Base-by-base conservation (phyloP, 2,797 vertebrate genomes). In the Cichlasoma orientale region DNA sequence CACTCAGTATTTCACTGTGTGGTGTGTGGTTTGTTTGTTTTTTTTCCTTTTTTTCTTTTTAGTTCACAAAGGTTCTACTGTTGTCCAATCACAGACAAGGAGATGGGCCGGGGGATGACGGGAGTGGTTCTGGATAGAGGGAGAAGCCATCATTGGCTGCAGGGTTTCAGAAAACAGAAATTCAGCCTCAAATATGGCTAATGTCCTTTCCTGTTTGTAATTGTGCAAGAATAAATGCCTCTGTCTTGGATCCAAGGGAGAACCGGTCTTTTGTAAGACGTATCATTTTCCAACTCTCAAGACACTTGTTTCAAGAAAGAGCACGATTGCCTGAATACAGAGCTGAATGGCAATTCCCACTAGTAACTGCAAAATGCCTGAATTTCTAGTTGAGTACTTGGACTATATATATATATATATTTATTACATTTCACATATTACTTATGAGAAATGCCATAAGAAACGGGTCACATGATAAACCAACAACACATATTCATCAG, bases 191-290 rank as follows among this genome's bases (percentile, higher is more conserved):
- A 85, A 80, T 83, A 81, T 82, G 86, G 88, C 92, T 80, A 29
- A 63, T 78, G 86, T 93, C 85, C 58, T 77, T 84, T 92, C 88
- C 87, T 85, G 89, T 88, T 90, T 89, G 54, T 72, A 89, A 88
- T 95, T 95, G 93, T 95, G 94, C 93, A 91, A 93, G 89, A 90
- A 89, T 89, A 83, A 90, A 92, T 93, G 88, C 87, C 88, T 92
- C 86, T 90, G 90, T 90, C 85, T 79, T 90, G 91, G 90, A 92
- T 90, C 84, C 83, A 85, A 89, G 90, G 92, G 90, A 89, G 90
- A 86, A 89, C 86, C 82, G 31, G 86, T 89, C 82, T 80, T 63
- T 76, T 78, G 66, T 52, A 7, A 44, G 72, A 61, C 68, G 56
- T 13, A 31, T 68, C 81, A 3, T 78, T 80, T 80, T 82, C 77